Conservation (phyloP, 2,797 vertebrate species). For the Chloroceryle amazona region DNA sequence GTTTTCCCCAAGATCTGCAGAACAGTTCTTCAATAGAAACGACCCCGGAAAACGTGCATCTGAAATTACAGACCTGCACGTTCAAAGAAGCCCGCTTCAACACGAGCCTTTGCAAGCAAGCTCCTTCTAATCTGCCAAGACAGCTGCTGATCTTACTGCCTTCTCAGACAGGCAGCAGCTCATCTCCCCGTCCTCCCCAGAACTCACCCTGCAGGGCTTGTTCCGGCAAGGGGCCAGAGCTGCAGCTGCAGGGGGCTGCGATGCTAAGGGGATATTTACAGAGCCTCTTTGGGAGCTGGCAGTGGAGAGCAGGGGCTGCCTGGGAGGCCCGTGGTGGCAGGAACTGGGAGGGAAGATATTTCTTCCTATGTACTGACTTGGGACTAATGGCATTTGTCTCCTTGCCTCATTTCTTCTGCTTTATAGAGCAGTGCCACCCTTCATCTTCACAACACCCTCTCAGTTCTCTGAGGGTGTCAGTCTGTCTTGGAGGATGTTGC, state of each 20-base stretch:
- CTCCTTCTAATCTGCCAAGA: constrained; percentile 45
- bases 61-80: constrained; percentile 2
- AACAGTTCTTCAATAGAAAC: not conserved
- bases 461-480: not conserved
- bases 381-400: not conserved
- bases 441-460: not conserved
- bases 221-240: constrained; percentile 28
- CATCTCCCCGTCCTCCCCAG: not conserved
- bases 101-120: not conserved
- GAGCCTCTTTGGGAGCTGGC: not conserved
- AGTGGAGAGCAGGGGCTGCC: not conserved
- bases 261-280: not conserved
- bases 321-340: constrained; percentile 9
- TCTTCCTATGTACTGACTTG: not conserved
- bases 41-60: not conserved
- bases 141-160: constrained; percentile 35
- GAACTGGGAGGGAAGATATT: not conserved
- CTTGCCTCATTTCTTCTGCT: not conserved
- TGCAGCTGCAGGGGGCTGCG: constrained; percentile 54
- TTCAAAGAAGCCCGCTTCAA: not conserved
- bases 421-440: not conserved
- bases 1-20: not conserved
- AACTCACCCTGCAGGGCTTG: constrained; percentile 8
- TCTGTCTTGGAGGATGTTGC: not conserved
- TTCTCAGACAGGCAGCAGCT: not conserved